Evolutionary conservation across 2,797 vertebrate species (phyloP).

Genomic region (Poeciliopsis paucimaculata): DNA sequence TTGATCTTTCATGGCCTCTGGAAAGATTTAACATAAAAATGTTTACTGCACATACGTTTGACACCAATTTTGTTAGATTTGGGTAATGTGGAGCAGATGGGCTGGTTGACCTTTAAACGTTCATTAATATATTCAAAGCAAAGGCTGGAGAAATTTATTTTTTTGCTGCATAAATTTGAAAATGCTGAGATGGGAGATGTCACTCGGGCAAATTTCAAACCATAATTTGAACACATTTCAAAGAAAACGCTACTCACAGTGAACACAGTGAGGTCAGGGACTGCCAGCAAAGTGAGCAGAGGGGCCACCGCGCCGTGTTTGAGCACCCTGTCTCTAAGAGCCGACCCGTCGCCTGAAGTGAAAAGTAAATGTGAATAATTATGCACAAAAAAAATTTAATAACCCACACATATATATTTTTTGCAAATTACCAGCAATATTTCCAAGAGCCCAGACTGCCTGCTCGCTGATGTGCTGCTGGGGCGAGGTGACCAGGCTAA

Average conservation of each 20-base stretch:
- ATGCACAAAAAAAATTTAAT: background rate
- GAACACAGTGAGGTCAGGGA: slow-evolving; percentile 88
- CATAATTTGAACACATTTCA: too few relatives aligned
- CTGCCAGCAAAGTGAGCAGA: slow-evolving; percentile 87
- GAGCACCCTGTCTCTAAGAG: slow-evolving; percentile 92
- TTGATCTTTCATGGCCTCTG: too few relatives aligned
- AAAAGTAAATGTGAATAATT: background rate
- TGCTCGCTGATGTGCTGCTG: slow-evolving; percentile 96
- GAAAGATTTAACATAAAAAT: too few relatives aligned
- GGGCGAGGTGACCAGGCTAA: slow-evolving; percentile 87
- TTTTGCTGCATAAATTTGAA: too few relatives aligned
- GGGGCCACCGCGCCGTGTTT: slow-evolving; percentile 91
- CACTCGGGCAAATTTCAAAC: too few relatives aligned
- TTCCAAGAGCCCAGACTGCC: slow-evolving; percentile 96
- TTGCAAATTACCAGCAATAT: slow-evolving; percentile 89
- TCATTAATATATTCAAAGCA: too few relatives aligned
- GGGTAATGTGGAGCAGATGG: too few relatives aligned
- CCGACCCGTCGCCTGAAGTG: slow-evolving; percentile 90
- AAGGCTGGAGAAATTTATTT: too few relatives aligned
- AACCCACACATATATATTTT: fast-evolving
- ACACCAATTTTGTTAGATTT: too few relatives aligned
- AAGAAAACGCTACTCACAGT: slow-evolving; percentile 78
- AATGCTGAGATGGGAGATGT: too few relatives aligned
- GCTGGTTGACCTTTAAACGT: too few relatives aligned
- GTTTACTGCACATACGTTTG: too few relatives aligned